phyloP scores from a whole-genome alignment of 2,888 invertebrate species.

The Acrobasis suavella region DNA sequence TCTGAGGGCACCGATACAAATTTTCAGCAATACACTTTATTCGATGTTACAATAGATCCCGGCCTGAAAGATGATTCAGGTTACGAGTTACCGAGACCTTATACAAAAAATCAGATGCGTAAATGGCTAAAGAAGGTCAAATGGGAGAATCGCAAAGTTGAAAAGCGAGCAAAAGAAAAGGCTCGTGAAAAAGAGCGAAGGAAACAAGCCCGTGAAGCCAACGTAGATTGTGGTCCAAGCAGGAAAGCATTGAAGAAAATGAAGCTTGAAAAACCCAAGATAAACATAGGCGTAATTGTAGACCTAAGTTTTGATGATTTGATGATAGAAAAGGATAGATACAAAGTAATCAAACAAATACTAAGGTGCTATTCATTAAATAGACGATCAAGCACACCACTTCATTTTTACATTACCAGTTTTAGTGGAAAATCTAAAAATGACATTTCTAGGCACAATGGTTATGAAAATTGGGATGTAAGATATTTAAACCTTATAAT shows the following conservation, averaged over 20 bases:
- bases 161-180: constrained; percentile 88
- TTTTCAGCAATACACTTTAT: constrained; percentile 63
- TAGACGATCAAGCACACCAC: constrained; percentile 88
- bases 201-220: constrained; percentile 86
- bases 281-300: constrained; percentile 88
- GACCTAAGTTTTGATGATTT: constrained; percentile 95
- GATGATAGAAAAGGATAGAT: constrained; percentile 95
- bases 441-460: constrained; percentile 91
- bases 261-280: constrained; percentile 86
- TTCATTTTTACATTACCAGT: constrained; percentile 92
- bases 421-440: constrained; percentile 88
- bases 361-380: constrained; percentile 95
- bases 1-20: constrained; percentile 36
- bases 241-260: constrained; percentile 90
- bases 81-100: constrained; percentile 70
- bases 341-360: constrained; percentile 95
- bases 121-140: constrained; percentile 87
- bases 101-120: constrained; percentile 85
- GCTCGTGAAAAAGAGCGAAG: constrained; percentile 87
- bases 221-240: constrained; percentile 88
- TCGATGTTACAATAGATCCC: constrained; percentile 69
- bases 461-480: constrained; percentile 96
- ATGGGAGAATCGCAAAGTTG: constrained; percentile 87
- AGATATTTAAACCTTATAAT: constrained; percentile 49
- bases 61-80: constrained; percentile 73